Evolutionary conservation across 2,113 vertebrate species (phyloP).

Genomic region (Ascaphus truei): DNA sequence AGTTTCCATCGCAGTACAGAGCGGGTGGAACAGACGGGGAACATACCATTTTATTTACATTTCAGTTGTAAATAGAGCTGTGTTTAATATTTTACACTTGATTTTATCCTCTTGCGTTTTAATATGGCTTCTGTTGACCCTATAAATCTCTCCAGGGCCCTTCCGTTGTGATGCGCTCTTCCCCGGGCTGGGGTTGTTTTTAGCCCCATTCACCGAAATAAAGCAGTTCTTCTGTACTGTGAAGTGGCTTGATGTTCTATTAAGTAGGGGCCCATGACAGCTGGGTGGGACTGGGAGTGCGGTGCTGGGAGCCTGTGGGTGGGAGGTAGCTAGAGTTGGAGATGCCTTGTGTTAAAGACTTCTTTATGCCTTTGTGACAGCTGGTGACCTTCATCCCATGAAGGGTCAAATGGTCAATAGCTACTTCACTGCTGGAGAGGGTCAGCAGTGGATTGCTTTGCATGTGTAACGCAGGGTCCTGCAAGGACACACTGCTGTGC

Average conservation of each 20-base stretch:
- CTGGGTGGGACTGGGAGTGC: not conserved
- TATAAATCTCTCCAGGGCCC: no score
- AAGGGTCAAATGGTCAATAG: conserved; percentile 18
- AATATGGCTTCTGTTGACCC: no score
- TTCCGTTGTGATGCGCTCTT: no score
- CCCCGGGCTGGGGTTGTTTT: no score
- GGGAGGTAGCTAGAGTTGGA: not conserved
- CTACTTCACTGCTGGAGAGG: not conserved
- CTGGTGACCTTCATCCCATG: conserved; percentile 21
- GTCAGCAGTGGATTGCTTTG: not conserved
- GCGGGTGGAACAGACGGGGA: no score
- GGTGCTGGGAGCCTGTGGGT: not conserved
- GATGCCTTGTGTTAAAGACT: not conserved
- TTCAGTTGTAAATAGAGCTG: no score
- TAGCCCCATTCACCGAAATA: no score
- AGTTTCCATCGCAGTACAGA: no score
- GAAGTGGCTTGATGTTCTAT: not conserved
- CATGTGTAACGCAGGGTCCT: no score
- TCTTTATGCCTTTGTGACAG: conserved; percentile 13
- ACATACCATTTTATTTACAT: no score
- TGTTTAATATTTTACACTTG: no score
- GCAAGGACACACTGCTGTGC: not conserved
- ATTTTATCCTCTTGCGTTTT: no score
- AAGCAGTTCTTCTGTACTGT: not conserved
- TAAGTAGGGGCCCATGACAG: not conserved